phyloP scores from a whole-genome alignment of 2,888 invertebrate genomes.

The Lomographa bimaculata region DNA sequence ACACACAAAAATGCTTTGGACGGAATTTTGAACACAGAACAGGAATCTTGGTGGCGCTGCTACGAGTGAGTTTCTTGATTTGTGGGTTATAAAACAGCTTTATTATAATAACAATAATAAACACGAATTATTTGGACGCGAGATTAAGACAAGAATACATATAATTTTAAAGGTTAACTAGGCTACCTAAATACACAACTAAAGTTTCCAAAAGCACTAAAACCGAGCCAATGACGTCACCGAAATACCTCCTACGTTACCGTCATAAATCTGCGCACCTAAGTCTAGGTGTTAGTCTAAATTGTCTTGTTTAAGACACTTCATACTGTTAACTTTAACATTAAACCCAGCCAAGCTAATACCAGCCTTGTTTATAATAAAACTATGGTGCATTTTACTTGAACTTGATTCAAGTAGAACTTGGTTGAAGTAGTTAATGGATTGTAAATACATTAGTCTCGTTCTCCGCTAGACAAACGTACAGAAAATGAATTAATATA shows the following conservation, averaged over 20 bases:
- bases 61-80: too few species aligned
- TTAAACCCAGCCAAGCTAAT: constrained; percentile 18
- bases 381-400: constrained; percentile 25
- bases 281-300: constrained; percentile 52
- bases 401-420: constrained; percentile 8
- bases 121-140: too few species aligned
- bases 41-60: too few species aligned
- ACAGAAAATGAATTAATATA: constrained; percentile 43
- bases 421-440: constrained; percentile 41
- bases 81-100: too few species aligned
- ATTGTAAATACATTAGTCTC: constrained; percentile 51
- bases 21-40: too few species aligned
- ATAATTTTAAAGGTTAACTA: background rate
- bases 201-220: constrained; percentile 2
- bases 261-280: constrained; percentile 47
- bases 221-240: constrained; percentile 17
- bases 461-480: constrained; percentile 36
- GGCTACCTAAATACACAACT: constrained; percentile 1
- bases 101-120: too few species aligned
- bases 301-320: constrained; percentile 46
- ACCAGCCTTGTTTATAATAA: constrained; percentile 13
- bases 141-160: background rate
- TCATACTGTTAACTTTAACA: constrained; percentile 39
- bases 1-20: too few species aligned
- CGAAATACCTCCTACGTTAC: constrained; percentile 26